Conservation (phyloP, 2,113 vertebrate species). For the Prochilodus magdalenae region DNA sequence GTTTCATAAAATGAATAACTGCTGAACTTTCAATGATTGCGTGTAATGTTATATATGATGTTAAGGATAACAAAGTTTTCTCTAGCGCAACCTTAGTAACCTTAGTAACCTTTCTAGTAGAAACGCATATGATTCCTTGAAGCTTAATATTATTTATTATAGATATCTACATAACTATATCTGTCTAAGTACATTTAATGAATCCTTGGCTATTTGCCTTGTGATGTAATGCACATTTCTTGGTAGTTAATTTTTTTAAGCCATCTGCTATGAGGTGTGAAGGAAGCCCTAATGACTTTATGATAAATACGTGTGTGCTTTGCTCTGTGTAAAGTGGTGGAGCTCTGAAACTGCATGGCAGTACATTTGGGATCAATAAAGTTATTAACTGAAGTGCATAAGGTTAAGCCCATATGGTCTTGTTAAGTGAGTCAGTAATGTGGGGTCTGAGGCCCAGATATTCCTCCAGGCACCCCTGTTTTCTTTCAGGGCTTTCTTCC, state of each 20-base stretch:
- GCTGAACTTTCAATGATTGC: neutral
- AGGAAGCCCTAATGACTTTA: slow-evolving; percentile 9
- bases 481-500: neutral
- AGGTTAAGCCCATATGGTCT: slow-evolving; percentile 26
- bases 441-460: neutral
- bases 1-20: neutral
- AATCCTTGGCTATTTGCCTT: slow-evolving; percentile 44
- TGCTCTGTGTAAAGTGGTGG: neutral
- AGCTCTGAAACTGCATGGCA: neutral
- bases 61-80: no score
- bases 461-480: neutral
- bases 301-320: neutral
- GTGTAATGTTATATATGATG: no score
- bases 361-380: neutral
- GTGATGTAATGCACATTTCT: slow-evolving; percentile 48
- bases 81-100: neutral
- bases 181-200: slow-evolving; percentile 18
- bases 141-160: slow-evolving; percentile 19
- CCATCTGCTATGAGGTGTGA: slow-evolving; percentile 44
- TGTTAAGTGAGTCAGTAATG: neutral
- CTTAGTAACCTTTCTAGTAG: neutral
- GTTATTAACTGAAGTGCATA: slow-evolving; percentile 3
- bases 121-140: neutral
- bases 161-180: neutral
- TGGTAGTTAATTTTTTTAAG: slow-evolving; percentile 25